Percentiles rank a stretch among this genome's conserved stretches.
These are phyloP conservation scores for Sinohyriopsis cumingii DNA, from an alignment of 2,888 invertebrate species.

Conservation along the genomic window DNA sequence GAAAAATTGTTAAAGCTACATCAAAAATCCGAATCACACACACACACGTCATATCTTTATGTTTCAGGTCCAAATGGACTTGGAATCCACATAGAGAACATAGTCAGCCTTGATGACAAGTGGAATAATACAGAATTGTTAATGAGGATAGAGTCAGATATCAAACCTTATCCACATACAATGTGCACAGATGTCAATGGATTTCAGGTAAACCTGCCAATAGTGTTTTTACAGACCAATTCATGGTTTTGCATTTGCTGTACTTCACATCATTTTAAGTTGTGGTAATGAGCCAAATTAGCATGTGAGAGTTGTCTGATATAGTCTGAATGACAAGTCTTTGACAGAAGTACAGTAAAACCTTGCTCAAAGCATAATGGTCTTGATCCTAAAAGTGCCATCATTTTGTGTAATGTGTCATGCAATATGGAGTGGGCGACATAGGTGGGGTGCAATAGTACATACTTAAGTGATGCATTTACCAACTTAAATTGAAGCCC, in stretches of 20 bases:
- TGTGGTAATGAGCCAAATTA: not conserved
- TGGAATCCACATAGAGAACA: constrained; percentile 47
- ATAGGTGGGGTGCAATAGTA: too few species aligned
- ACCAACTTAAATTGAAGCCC: too few species aligned
- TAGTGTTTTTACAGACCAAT: too few species aligned
- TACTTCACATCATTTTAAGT: not conserved
- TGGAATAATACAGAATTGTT: constrained; percentile 84
- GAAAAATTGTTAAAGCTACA: too few species aligned
- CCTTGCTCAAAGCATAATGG: too few species aligned
- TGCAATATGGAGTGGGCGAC: too few species aligned
- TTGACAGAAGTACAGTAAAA: too few species aligned
- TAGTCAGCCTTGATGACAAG: constrained; percentile 27
- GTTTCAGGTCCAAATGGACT: constrained; percentile 32
- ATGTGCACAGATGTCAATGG: constrained; percentile 96
- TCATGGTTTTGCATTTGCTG: not conserved
- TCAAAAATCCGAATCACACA: too few species aligned
- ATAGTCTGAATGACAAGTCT: not conserved
- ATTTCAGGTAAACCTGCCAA: constrained; percentile 73
- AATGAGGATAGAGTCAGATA: constrained; percentile 90
- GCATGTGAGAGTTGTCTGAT: not conserved
- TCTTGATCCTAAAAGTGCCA: too few species aligned
- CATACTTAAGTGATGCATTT: too few species aligned
- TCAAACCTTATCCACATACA: constrained; percentile 76
- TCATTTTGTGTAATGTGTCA: too few species aligned
- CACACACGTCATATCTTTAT: not conserved